phyloP scores from a whole-genome alignment of 1,140 invertebrate species.

The Dendroctonus ponderosae region DNA sequence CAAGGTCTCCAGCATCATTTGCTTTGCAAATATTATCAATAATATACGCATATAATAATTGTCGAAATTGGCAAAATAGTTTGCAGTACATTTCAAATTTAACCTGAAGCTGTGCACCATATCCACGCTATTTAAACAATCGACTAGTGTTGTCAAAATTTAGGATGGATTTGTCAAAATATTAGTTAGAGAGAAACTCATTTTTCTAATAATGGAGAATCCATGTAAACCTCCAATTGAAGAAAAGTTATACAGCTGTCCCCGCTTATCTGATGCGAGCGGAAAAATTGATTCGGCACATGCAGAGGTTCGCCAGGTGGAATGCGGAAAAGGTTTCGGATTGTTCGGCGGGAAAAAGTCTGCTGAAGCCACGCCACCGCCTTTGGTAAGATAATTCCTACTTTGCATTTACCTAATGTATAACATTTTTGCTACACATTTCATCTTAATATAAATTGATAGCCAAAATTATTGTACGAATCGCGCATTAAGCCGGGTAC shows the following conservation, averaged over 20 bases:
- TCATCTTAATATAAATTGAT: too few relatives aligned
- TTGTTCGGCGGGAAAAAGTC: constrained; percentile 25
- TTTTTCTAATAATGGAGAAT: constrained; percentile 37
- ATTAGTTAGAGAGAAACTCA: constrained; percentile 23
- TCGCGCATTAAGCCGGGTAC: too few relatives aligned
- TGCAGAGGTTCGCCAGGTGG: constrained; percentile 33
- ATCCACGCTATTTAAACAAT: constrained; percentile 30
- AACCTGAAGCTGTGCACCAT: neutral
- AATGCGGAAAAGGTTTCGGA: constrained; percentile 30
- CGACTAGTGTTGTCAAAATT: constrained; percentile 33
- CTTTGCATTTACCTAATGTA: too few relatives aligned
- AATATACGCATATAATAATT: neutral
- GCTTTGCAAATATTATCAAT: too few relatives aligned
- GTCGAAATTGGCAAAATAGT: too few relatives aligned
- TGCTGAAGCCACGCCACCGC: constrained; percentile 1
- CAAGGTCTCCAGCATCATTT: too few relatives aligned
- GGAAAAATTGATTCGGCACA: constrained; percentile 31
- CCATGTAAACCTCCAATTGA: constrained; percentile 33
- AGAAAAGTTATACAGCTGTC: constrained; percentile 36
- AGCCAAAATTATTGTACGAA: too few relatives aligned
- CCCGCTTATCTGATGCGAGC: constrained; percentile 25
- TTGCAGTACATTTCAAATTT: too few relatives aligned
- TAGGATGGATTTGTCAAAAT: constrained; percentile 33
- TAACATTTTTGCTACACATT: too few relatives aligned
- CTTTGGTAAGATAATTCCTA: neutral